Conservation (phyloP, 2,797 vertebrate species). For the Neomorphus geoffroyi region DNA sequence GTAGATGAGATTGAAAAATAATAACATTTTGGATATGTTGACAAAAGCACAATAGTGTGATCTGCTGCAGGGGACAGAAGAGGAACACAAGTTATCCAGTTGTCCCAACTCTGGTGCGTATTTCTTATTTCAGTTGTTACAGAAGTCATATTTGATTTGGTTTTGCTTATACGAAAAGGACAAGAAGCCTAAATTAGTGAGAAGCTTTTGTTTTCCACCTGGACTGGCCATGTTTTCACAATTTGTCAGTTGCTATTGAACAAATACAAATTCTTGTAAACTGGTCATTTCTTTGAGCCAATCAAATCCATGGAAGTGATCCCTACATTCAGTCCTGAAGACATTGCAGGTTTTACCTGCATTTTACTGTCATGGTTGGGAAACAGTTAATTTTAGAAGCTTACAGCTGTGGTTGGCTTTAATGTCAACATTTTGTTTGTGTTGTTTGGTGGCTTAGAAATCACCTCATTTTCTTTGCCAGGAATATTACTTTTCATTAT, state of each 20-base stretch:
- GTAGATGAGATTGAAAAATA: not conserved
- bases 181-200: not conserved
- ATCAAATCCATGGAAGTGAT: not conserved
- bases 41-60: not conserved
- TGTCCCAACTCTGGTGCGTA: not conserved
- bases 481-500: not conserved
- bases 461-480: not conserved
- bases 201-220: not conserved
- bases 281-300: not conserved
- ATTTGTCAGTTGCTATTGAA: not conserved
- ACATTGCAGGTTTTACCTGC: not conserved
- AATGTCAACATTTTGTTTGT: not conserved
- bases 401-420: not conserved
- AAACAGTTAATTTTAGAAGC: not conserved
- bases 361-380: not conserved
- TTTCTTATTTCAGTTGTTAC: not conserved
- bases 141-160: not conserved
- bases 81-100: not conserved
- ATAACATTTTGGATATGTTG: not conserved
- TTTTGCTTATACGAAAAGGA: not conserved
- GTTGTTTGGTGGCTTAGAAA: not conserved
- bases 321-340: not conserved
- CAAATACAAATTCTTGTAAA: not conserved
- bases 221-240: not conserved
- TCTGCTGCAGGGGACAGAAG: not conserved